Base-by-base conservation (phyloP, 2,113 vertebrate genomes). In the Suricata suricatta region DNA sequence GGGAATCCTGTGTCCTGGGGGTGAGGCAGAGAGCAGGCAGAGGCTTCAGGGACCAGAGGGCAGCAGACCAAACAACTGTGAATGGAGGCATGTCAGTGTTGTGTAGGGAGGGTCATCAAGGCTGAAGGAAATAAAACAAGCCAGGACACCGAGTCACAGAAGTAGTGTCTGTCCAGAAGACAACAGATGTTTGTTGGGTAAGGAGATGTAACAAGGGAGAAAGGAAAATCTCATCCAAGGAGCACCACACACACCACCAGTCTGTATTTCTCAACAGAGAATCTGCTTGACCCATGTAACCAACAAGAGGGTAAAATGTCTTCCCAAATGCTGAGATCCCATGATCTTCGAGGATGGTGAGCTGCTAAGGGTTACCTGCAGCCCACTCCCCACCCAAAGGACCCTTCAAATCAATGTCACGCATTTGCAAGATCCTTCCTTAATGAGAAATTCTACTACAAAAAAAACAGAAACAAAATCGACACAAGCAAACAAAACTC, bases 171-270 rank as follows among this genome's bases (percentile, higher is more conserved):
- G 2, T 31, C 35, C 17, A 84, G 54, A 50, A 95, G 44, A 33
- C 50, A 19, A 21, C 0, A 2, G 44, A 1, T 3, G 3, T 57
- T 21, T 35, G 52, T 21, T 44, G 64, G 3, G 57, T 33, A 10
- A 38, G 41, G 44, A 47, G 44, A 29, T 13, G 52, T 13, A 54
- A 79, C 38, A 25, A 29, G 12, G 52, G 19, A 64, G 27, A 54
- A 11, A 83, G 88, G 35, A 83, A 66, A 87, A 25, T 38, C 47
- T 14, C 8, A 5, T 5, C 41, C 64, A 68, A 27, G 9, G 25
- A 83, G 41, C n/a, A 38, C 23, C 63, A 41, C 41, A 21, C 29
- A 83, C 47, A 91, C 23, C n/a, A 12, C 31, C 1, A 2, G 10
- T n/a, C 60, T 82, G 9, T 19, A 50, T 38, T 90, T 93, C 64